Base-by-base conservation (phyloP, 2,888 invertebrate species). In the Caenorhabditis sp. region DNA sequence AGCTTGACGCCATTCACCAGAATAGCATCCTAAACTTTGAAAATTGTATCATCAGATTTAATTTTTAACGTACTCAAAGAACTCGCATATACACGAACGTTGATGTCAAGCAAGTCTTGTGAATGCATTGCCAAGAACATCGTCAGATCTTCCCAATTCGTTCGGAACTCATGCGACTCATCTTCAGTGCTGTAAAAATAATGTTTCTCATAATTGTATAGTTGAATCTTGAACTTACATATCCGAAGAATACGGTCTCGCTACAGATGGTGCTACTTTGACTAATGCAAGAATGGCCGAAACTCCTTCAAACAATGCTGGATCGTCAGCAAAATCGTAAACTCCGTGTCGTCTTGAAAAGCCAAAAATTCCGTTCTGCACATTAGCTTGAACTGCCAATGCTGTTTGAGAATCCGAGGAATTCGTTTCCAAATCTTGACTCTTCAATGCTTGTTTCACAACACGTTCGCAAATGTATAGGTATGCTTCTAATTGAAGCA, bases 41-140 rank as follows among this genome's bases (percentile, higher is more conserved):
- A n/a, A n/a, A n/a, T n/a, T n/a, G n/a, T n/a, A n/a, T n/a, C n/a
- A n/a, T n/a, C n/a, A n/a, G n/a, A n/a, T n/a, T n/a, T n/a, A n/a
- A 7, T 31, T 31, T 31, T 4, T 10, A 43, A 43, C 12, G 5
- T 49, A 82, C 83, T 63, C 21, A 83, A 64, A n/a, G 77, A 70
- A 20, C 66, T 53, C 1, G 81, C 78, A 53, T 76, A 82, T 10
- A 83, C 77, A 17, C 83, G 65, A 14, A 71, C 73, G 12, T 70
- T 67, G 25, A 79, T 64, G 23, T 80, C 78, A 10, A 83, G 72
- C 8, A 83, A 50, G 49, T 77, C 75, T 53, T 80, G 80, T 8
- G 62, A 61, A 36, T 81, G 77, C 27, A 76, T 58, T 1, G 78
- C 59, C 21, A 80, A 61, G 49, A 67, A 70, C 61, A 63, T 66